Evolutionary conservation across 2,888 invertebrate genomes (phyloP), one percentile per base, ranked within the genome.

Genomic region (Torymus tubicola): DNA sequence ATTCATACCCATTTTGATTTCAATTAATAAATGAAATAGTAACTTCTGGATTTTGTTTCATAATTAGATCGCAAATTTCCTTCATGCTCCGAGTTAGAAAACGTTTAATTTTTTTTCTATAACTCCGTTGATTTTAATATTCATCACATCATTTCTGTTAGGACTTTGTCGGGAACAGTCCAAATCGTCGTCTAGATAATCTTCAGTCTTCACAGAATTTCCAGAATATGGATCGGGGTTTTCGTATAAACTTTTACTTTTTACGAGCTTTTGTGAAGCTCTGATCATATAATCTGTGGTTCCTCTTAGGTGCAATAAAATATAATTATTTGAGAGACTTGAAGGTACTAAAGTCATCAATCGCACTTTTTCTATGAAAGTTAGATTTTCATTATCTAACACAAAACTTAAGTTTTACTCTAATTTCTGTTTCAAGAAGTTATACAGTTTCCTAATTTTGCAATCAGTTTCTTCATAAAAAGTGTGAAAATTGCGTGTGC

Each of bases 191-290:
- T n/a, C n/a, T n/a, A n/a, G 8, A 50, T 65, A 52, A 42, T 65
- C n/a, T 65, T 65, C 42, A 11, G 31, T 24, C 8, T 31, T 65
- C 12, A 31, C 24, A 65, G 65, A 13, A 52, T 65, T 65, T 50
- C 24, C 65, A 52, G 65, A 65, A 65, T 24, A 65, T 31, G 65
- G 5, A n/a, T n/a, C n/a, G n/a, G n/a, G n/a, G n/a, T 65, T 65
- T 65, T 65, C 65, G 31, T 65, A 65, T 65, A 65, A 21, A 24
- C 31, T 21, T 65, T 65, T 65, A 65, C 2, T 52, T 65, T 65
- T 4, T 65, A 52, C 24, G 21, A 65, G 65, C 2, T 65, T n/a
- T n/a, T n/a, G n/a, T n/a, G n/a, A n/a, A n/a, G n/a, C n/a, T n/a
- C n/a, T n/a, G n/a, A n/a, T n/a, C 65, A 65, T 65, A 21, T 65